Percentiles rank a stretch among this genome's conserved stretches.
These are phyloP conservation scores for Psilopogon haemacephalus DNA, from an alignment of 2,113 vertebrate species.

Conservation along the genomic window DNA sequence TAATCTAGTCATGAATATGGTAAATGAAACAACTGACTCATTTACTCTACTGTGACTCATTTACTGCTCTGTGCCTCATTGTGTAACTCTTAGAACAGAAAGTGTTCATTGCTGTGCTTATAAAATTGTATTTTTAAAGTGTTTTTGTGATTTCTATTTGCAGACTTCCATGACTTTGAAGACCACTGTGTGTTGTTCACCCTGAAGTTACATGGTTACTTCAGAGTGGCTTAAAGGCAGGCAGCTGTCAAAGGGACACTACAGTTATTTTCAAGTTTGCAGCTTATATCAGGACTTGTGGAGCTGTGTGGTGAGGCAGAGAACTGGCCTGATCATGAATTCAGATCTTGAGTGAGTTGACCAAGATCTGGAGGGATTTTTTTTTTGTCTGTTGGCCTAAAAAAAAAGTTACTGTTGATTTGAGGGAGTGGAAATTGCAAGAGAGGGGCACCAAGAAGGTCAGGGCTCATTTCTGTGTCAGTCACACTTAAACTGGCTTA, in stretches of 20 bases:
- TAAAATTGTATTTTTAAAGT: not conserved
- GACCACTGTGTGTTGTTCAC: not conserved
- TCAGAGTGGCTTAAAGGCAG: not conserved
- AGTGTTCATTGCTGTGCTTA: not conserved
- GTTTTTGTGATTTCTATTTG: not conserved
- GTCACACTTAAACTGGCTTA: not conserved
- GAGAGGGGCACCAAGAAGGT: not conserved
- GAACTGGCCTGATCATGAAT: not conserved
- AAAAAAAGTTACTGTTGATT: not conserved
- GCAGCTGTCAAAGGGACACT: not conserved
- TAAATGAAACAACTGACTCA: slow-evolving; percentile 39
- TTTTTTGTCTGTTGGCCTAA: not conserved
- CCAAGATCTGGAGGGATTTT: too few relatives aligned
- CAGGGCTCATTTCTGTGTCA: not conserved
- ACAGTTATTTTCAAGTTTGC: not conserved
- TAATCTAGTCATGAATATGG: slow-evolving; percentile 3
- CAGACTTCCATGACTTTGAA: not conserved
- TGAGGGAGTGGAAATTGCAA: not conserved
- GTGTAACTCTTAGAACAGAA: slow-evolving; percentile 16
- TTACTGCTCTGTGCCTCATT: not conserved
- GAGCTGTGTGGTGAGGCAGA: not conserved
- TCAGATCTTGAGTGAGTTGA: not conserved
- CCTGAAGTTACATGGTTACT: not conserved
- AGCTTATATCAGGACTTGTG: not conserved
- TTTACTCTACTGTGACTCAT: not conserved